Percentiles rank a stretch among this genome's conserved stretches.
These are phyloP conservation scores for Alcedo quadribrachys DNA, from an alignment of 2,797 vertebrate species.

Conservation along the genomic window DNA sequence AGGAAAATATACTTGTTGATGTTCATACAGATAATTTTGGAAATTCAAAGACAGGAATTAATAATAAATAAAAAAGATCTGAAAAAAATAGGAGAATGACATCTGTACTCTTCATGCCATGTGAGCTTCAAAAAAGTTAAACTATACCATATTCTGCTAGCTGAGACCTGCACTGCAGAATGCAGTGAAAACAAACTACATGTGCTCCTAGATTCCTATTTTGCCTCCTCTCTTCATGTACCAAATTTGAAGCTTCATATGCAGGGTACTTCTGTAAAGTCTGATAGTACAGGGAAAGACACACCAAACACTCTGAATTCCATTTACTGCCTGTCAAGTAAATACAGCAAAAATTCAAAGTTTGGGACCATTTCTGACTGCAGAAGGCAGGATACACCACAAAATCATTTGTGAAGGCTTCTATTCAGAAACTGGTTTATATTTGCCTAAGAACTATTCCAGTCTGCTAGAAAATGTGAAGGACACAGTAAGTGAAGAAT, in stretches of 20 bases:
- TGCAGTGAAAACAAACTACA: background rate
- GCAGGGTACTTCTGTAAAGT: background rate
- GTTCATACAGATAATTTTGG: background rate
- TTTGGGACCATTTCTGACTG: background rate
- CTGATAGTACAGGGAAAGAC: background rate
- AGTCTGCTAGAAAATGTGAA: background rate
- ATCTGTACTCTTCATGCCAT: background rate
- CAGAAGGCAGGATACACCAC: background rate
- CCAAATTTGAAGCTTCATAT: background rate
- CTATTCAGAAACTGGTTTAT: background rate
- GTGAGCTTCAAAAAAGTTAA: background rate
- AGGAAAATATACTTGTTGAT: background rate
- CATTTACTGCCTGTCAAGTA: background rate
- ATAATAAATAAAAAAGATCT: background rate
- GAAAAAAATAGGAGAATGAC: background rate
- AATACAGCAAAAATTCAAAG: background rate
- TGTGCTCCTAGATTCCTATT: accelerated
- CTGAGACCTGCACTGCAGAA: background rate
- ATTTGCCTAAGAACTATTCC: background rate
- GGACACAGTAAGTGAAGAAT: background rate
- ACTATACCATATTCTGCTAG: background rate
- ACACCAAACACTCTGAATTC: background rate
- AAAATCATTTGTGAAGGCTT: background rate
- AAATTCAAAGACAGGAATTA: background rate
- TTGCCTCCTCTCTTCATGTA: background rate